phyloP scores from a whole-genome alignment of 35 echinoderm and acorn worm species.

The Amphiura filiformis region DNA sequence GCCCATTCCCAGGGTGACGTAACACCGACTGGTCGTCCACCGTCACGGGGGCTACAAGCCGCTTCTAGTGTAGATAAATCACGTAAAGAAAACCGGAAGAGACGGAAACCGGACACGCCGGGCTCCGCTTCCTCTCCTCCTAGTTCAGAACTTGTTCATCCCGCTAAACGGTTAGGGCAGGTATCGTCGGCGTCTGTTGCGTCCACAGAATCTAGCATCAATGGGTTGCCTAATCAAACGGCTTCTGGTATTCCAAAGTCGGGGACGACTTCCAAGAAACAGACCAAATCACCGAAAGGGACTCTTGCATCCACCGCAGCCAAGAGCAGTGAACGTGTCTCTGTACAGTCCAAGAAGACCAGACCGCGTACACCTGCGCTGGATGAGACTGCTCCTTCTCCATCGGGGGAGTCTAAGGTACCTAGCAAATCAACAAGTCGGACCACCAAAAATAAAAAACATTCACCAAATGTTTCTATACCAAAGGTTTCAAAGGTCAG shows the following conservation, averaged over 20 bases:
- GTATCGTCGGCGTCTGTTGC: neutral
- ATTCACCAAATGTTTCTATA: neutral
- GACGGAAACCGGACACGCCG: slow-evolving; percentile 50
- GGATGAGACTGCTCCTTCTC: no score
- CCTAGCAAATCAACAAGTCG: neutral
- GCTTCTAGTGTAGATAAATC: slow-evolving; percentile 59
- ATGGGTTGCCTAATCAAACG: slow-evolving; percentile 11
- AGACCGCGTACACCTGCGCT: neutral
- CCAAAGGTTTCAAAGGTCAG: neutral
- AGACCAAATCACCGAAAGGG: neutral
- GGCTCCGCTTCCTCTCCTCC: slow-evolving; percentile 5
- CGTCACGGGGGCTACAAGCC: slow-evolving; percentile 27
- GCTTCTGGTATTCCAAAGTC: slow-evolving; percentile 10
- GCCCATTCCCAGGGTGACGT: neutral
- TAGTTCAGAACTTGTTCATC: neutral
- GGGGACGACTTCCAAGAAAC: neutral
- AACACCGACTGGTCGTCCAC: slow-evolving; percentile 34
- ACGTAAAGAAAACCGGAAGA: slow-evolving; percentile 57
- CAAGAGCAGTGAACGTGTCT: neutral
- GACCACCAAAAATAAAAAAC: neutral
- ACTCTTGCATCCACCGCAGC: neutral
- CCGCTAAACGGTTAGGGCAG: neutral
- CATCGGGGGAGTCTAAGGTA: slow-evolving; percentile 10
- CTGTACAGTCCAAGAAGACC: no score
- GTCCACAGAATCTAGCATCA: neutral